Percentiles rank a stretch among this genome's conserved stretches.
Evolutionary conservation across 2,888 invertebrate genomes (phyloP).

Genomic region (Drosophila kuntzei): DNA sequence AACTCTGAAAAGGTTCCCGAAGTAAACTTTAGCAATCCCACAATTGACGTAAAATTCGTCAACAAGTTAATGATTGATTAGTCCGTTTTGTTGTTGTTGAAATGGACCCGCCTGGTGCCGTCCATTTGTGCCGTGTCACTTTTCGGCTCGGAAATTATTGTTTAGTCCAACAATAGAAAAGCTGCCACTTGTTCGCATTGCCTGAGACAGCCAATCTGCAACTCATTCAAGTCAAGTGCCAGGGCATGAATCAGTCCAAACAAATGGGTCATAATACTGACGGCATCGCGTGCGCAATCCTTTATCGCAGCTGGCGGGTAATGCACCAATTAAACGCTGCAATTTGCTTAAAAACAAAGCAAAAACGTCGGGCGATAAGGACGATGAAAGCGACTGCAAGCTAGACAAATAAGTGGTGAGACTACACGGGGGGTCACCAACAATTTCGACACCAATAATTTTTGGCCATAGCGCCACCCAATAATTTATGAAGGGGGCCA

Average conservation of each 20-base stretch:
- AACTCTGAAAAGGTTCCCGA: neutral
- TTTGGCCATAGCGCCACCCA: slow-evolving; percentile 21
- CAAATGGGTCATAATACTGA: slow-evolving; percentile 53
- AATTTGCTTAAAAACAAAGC: slow-evolving; percentile 57
- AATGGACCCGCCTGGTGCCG: slow-evolving; percentile 18
- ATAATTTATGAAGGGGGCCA: slow-evolving; percentile 49
- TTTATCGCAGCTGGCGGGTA: slow-evolving; percentile 58
- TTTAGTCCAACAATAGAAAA: slow-evolving; percentile 38
- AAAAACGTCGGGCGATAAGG: slow-evolving; percentile 37
- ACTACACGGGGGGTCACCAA: slow-evolving; percentile 8
- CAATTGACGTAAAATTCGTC: slow-evolving; percentile 4
- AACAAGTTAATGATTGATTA: slow-evolving; percentile 4
- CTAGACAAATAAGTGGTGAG: slow-evolving; percentile 19
- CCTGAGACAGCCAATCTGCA: slow-evolving; percentile 10
- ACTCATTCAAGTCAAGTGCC: slow-evolving; percentile 15
- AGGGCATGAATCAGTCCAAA: slow-evolving; percentile 14
- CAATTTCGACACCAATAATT: slow-evolving; percentile 47
- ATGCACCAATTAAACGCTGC: slow-evolving; percentile 70
- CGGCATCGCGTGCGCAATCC: slow-evolving; percentile 58
- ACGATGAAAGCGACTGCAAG: slow-evolving; percentile 5
- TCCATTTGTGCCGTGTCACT: slow-evolving; percentile 59
- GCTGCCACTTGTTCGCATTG: slow-evolving; percentile 47
- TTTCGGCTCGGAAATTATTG: slow-evolving; percentile 57
- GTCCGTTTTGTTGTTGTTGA: slow-evolving; percentile 12
- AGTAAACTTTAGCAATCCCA: neutral